phyloP scores from a whole-genome alignment of 1,140 invertebrate genomes.

The Anoplolepis gracilipes region DNA sequence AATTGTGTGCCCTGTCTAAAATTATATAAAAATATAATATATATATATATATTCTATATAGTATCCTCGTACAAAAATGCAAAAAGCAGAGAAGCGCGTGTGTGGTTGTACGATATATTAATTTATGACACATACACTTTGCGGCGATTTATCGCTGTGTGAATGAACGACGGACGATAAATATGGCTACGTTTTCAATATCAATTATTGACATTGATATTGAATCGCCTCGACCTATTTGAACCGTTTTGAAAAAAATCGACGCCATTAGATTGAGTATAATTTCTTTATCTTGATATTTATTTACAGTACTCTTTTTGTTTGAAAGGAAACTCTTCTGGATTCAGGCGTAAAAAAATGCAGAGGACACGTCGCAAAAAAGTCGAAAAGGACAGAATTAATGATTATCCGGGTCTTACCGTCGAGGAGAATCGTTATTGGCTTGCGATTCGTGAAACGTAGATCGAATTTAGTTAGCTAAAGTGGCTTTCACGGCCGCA shows the following conservation, averaged over 20 bases:
- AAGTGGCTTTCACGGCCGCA: conserved; percentile 30
- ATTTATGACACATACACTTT: not conserved
- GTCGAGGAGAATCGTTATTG: conserved; percentile 3
- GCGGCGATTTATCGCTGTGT: not conserved
- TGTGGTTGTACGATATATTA: not conserved
- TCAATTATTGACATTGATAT: not conserved
- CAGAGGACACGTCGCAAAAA: not conserved
- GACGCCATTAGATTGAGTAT: too few relatives aligned
- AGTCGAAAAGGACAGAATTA: not conserved
- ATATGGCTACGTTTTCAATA: not conserved
- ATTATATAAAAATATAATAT: too few relatives aligned
- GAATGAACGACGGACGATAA: not conserved
- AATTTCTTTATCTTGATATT: too few relatives aligned
- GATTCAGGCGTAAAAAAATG: not conserved
- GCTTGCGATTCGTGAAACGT: not conserved
- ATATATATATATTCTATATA: too few relatives aligned
- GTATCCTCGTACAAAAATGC: too few relatives aligned
- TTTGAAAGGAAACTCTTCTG: not conserved
- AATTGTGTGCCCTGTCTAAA: too few relatives aligned
- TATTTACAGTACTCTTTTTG: too few relatives aligned
- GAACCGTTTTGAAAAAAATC: too few relatives aligned
- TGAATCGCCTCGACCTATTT: too few relatives aligned
- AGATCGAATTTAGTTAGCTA: conserved; percentile 20
- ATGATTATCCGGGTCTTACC: not conserved
- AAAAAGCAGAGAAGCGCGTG: not conserved